These are phyloP conservation scores for Mionectes olivaceus DNA, from an alignment of 2,797 vertebrate genomes.

Conservation along the genomic window DNA sequence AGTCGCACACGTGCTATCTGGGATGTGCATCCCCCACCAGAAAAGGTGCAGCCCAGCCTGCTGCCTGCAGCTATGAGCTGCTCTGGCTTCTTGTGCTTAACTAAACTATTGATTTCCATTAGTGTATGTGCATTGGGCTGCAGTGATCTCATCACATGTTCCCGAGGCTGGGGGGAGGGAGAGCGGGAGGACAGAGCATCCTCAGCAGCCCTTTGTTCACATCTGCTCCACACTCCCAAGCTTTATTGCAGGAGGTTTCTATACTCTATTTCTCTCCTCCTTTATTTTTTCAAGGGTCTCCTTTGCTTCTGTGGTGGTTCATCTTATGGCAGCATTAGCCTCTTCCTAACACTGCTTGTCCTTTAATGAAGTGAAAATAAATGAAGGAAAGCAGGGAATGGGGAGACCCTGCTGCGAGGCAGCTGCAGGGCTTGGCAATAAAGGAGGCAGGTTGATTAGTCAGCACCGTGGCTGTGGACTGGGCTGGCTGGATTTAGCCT, in stretches of 20 bases:
- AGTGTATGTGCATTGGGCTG: neutral
- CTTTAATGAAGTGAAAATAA: constrained; percentile 71
- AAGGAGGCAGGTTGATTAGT: constrained; percentile 56
- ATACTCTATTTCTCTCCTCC: constrained; percentile 34
- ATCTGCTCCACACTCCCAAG: constrained; percentile 42
- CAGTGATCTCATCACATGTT: constrained; percentile 40
- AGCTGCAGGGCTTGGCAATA: constrained; percentile 55
- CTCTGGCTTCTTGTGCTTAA: constrained; percentile 11
- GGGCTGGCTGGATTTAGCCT: neutral
- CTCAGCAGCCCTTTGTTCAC: constrained; percentile 69
- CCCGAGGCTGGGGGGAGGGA: constrained; percentile 20
- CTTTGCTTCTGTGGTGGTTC: constrained; percentile 48
- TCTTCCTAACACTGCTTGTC: constrained; percentile 41
- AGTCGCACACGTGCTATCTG: neutral
- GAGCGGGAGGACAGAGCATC: constrained; percentile 31
- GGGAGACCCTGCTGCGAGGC: constrained; percentile 54
- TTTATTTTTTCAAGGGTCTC: constrained; percentile 17
- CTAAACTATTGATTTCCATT: constrained; percentile 41
- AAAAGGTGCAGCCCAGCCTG: neutral
- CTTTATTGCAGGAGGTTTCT: constrained; percentile 62
- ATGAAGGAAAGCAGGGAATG: constrained; percentile 58
- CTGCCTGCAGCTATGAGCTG: constrained; percentile 28
- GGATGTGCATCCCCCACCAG: neutral
- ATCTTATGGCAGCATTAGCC: constrained; percentile 54
- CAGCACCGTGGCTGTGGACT: neutral